These are phyloP conservation scores for Meda fulgida DNA, from an alignment of 2,797 vertebrate genomes.

Conservation along the genomic window DNA sequence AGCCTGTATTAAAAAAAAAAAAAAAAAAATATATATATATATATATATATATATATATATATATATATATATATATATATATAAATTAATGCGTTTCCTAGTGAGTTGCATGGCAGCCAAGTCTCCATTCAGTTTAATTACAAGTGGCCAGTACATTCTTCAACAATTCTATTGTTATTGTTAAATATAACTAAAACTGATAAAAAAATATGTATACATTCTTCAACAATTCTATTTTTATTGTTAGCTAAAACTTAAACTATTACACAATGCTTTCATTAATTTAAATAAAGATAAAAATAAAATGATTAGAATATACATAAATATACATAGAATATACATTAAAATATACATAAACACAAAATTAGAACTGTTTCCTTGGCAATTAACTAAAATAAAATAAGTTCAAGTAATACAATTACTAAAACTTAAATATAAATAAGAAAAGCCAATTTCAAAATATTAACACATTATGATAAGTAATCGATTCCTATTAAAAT, in stretches of 20 bases:
- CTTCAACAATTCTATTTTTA: neutral
- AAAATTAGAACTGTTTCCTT: neutral
- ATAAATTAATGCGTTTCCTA: neutral
- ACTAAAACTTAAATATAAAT: neutral
- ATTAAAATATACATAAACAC: neutral
- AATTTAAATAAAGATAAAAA: neutral
- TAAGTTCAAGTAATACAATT: neutral
- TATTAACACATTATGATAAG: neutral
- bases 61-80: too few species aligned
- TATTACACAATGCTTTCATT: neutral
- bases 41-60: too few species aligned
- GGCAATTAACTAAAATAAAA: neutral
- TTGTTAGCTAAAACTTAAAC: neutral
- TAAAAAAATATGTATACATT: too few species aligned
- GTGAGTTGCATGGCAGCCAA: neutral
- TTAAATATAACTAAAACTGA: too few species aligned
- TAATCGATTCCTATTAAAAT: neutral
- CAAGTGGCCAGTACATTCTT: too few species aligned
- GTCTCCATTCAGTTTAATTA: neutral
- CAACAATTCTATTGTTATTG: neutral
- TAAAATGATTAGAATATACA: neutral
- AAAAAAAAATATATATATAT: too few species aligned
- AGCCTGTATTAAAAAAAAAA: neutral
- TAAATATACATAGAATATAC: too few species aligned
- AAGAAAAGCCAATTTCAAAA: neutral